Conservation (phyloP, 1,140 invertebrate species). For the Papilio xuthus region DNA sequence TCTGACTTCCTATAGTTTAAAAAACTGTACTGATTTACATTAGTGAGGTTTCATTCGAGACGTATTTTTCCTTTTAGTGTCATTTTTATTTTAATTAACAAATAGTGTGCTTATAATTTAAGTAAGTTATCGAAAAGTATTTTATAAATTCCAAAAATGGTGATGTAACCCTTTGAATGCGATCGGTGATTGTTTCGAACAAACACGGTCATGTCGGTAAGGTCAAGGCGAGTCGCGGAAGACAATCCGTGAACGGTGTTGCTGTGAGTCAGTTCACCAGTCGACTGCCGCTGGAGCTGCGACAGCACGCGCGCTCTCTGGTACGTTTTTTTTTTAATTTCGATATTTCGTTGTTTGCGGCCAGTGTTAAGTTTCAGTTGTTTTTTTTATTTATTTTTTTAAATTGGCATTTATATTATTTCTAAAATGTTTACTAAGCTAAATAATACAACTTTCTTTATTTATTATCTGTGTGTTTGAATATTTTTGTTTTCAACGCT, state of each 20-base stretch:
- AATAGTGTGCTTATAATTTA: background rate
- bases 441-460: too few relatives aligned
- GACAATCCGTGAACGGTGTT: background rate
- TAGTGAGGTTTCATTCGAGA: too few relatives aligned
- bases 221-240: conserved; percentile 29
- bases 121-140: background rate
- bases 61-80: background rate
- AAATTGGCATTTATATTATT: background rate
- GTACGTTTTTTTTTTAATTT: conserved; percentile 31
- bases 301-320: conserved; percentile 13
- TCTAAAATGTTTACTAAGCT: background rate
- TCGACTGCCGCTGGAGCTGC: background rate
- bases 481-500: too few relatives aligned
- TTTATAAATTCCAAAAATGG: conserved; percentile 4
- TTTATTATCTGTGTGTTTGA: too few relatives aligned
- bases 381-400: background rate
- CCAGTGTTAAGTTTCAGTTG: background rate
- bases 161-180: conserved; percentile 14
- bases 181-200: conserved; percentile 24
- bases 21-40: too few relatives aligned
- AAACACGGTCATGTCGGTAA: conserved; percentile 19
- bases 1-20: too few relatives aligned
- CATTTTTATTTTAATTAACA: background rate
- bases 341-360: conserved; percentile 8
- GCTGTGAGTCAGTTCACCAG: conserved; percentile 26